Evolutionary conservation across 2,888 invertebrate species (phyloP).

Genomic region (Acrobasis consociella): DNA sequence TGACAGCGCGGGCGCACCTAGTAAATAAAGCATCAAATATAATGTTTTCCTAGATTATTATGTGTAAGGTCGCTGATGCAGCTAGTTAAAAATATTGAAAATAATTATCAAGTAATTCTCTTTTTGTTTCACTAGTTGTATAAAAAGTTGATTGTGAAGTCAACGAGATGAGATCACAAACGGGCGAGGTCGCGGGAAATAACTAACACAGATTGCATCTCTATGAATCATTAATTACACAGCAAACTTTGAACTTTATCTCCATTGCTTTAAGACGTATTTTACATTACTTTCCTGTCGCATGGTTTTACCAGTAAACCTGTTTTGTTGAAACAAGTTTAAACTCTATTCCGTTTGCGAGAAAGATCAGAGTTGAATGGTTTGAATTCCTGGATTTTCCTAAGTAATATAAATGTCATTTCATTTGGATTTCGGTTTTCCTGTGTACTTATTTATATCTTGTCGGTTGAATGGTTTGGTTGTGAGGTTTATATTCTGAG

Average conservation of each 20-base stretch:
- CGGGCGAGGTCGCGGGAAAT: constrained; percentile 12
- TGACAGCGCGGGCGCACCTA: too few relatives aligned
- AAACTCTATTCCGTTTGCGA: background rate
- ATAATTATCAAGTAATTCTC: background rate
- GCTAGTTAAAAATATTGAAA: too few relatives aligned
- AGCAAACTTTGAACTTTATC: constrained; percentile 8
- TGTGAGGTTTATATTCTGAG: background rate
- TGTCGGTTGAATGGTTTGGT: constrained; percentile 6
- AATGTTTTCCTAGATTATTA: too few relatives aligned
- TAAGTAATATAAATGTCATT: constrained; percentile 4
- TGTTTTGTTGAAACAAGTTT: constrained; percentile 4
- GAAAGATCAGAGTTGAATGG: background rate
- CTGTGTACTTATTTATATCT: constrained; percentile 21
- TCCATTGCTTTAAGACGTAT: background rate
- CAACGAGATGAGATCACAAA: constrained; percentile 14
- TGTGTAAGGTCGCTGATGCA: too few relatives aligned
- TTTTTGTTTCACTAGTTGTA: background rate
- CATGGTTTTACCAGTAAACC: constrained; percentile 11
- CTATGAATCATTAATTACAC: constrained; percentile 3
- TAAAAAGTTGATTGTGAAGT: background rate
- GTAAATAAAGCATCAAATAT: too few relatives aligned
- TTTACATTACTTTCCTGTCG: background rate
- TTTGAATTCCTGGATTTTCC: constrained; percentile 16
- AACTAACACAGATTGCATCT: background rate
- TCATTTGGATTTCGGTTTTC: constrained; percentile 14